Base-by-base conservation (phyloP, 2,113 vertebrate species). In the Sylvilagus bachmani region DNA sequence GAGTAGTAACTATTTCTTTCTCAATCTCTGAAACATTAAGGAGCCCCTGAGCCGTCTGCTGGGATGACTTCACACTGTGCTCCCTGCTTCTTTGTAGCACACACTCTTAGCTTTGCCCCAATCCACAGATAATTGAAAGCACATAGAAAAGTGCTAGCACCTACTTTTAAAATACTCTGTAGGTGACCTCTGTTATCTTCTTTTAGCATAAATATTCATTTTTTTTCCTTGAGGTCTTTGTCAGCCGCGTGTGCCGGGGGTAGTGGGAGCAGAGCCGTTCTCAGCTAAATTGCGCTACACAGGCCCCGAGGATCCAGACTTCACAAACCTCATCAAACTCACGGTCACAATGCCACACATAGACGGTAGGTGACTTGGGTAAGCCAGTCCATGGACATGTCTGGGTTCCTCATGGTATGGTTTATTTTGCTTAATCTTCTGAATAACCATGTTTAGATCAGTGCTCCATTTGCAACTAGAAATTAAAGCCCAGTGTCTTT, bases 281-380 rank as follows among this genome's bases (percentile, higher is more conserved):
- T 99, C 99, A 78, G 99, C 99, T 51, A 99, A 99, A 93, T 95
- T 99, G 55, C 99, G 99, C 93, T 99, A 99, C 97, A 99, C 99
- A 0, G 99, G 99, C 81, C 96, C 99, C 0, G 99, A 99, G 70
- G 99, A 99, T 97, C 97, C 98, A 0, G 98, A 98, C 92, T 98
- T 99, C 91, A 85, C 98, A 85, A 99, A 99, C 97, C 99, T 99
- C 78, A 98, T 99, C 98, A 99, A 99, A 98, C 98, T 99, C 93
- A 99, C 99, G 0, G 99, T 99, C 97, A 99, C 98, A 61, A 99
- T 99, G 99, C 99, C 99, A 49, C 99, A 99, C 96, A 99, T 99
- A 55, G 99, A 99, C 33, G 99, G 99, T 99, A 98, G 96, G 99
- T 93, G 86, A 80, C 79, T 19, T 69, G 55, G n/a, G 36, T 53